These are phyloP conservation scores for Peribatodes rhomboidaria DNA, from an alignment of 2,888 invertebrate species.

Conservation along the genomic window DNA sequence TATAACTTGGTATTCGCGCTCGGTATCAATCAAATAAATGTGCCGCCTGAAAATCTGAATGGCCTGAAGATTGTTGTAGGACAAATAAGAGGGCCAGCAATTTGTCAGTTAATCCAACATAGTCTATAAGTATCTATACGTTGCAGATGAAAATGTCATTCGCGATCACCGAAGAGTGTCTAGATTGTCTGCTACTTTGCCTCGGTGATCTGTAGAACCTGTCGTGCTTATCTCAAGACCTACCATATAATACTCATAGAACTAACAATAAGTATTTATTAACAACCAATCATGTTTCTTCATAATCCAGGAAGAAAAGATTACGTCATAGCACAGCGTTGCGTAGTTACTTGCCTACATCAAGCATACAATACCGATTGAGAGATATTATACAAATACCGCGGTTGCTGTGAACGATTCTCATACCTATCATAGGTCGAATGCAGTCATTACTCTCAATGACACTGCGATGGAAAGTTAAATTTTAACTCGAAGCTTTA, in stretches of 20 bases:
- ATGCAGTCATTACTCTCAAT: constrained; percentile 39
- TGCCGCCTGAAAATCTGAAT: no score
- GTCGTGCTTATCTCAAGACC: not conserved
- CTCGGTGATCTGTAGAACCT: no score
- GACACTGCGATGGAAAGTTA: constrained; percentile 23
- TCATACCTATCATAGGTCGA: constrained; percentile 33
- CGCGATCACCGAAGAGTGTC: no score
- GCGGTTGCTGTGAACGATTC: constrained; percentile 45
- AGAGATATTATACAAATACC: constrained; percentile 46
- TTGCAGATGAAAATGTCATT: no score
- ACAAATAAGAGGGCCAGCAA: no score
- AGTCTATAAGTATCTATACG: no score
- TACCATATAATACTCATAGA: not conserved
- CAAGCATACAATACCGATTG: constrained; percentile 44
- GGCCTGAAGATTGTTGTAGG: no score
- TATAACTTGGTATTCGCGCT: not conserved
- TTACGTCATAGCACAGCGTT: constrained; percentile 8
- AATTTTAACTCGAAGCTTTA: not conserved
- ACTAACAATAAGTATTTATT: constrained; percentile 1
- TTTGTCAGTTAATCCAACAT: no score
- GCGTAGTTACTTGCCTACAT: constrained; percentile 11
- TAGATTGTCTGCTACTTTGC: no score
- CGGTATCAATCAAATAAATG: not conserved
- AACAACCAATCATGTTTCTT: constrained; percentile 10
- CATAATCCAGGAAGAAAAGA: constrained; percentile 24